Percentiles rank a stretch among this genome's conserved stretches.
These are phyloP conservation scores for Volucella inflata DNA, from an alignment of 2,888 invertebrate species.

Conservation along the genomic window DNA sequence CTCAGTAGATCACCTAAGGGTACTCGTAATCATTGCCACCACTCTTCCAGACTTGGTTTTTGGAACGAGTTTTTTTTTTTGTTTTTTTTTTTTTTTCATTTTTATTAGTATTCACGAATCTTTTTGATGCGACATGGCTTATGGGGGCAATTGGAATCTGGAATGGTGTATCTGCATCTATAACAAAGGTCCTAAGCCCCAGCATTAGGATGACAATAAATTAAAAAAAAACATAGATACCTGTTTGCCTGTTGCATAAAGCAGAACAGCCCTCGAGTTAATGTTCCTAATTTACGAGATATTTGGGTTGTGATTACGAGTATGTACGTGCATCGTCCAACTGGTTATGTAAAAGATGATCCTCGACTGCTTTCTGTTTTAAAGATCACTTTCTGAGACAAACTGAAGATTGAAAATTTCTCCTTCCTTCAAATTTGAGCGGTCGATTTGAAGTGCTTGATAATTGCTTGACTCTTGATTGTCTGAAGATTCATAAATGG, in stretches of 20 bases:
- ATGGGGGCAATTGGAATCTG: neutral
- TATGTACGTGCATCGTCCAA: conserved; percentile 9
- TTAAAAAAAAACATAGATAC: conserved; percentile 10
- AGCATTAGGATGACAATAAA: conserved; percentile 17
- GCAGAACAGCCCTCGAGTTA: neutral
- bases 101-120: neutral
- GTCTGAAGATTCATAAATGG: conserved; percentile 34
- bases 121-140: conserved; percentile 2
- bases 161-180: conserved; percentile 21
- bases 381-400: neutral
- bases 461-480: conserved; percentile 2
- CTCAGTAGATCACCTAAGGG: conserved; percentile 45
- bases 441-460: neutral
- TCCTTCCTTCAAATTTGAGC: conserved; percentile 12
- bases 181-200: neutral
- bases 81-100: conserved; percentile 15
- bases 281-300: conserved; percentile 13
- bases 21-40: conserved; percentile 39
- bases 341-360: conserved; percentile 13
- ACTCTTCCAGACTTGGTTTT: conserved; percentile 11
- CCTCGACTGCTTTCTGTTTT: neutral
- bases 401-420: conserved; percentile 30
- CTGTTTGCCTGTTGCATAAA: neutral
- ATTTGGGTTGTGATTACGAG: conserved; percentile 4
- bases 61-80: conserved; percentile 35